Percentiles rank a stretch among this genome's conserved stretches.
Conservation (phyloP, 2,113 vertebrate genomes). For the Neopipo cinnamomea region DNA sequence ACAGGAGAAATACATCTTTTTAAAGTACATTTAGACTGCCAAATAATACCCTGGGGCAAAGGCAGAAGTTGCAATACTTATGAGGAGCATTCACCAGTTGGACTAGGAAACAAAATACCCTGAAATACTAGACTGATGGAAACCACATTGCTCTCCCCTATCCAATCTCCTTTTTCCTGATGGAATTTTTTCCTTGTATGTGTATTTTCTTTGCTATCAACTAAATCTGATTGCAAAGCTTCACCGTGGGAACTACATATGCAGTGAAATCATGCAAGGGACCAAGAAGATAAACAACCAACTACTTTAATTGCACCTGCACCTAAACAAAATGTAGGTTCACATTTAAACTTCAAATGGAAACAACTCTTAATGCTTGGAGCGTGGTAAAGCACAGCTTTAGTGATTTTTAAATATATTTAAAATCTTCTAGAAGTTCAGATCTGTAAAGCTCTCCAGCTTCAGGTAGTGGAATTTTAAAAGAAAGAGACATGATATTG, state of each 20-base stretch:
- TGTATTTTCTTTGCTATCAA: background rate
- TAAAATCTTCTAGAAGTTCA: background rate
- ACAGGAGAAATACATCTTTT: background rate
- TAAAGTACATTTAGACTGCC: background rate
- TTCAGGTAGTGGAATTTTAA: background rate
- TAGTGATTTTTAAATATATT: background rate
- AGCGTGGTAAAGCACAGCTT: background rate
- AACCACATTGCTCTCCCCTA: background rate
- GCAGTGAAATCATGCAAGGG: background rate
- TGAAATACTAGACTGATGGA: background rate
- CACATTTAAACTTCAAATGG: background rate
- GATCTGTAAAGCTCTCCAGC: background rate
- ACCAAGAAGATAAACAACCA: background rate
- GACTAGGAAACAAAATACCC: background rate
- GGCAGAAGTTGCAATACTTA: background rate
- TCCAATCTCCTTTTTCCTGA: background rate
- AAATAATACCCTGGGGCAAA: background rate
- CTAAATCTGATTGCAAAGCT: background rate
- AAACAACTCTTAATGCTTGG: background rate
- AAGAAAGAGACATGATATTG: background rate
- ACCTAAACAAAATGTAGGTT: background rate
- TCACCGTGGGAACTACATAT: background rate
- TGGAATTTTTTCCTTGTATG: background rate
- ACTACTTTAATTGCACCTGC: background rate
- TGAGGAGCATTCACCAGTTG: background rate